phyloP scores from a whole-genome alignment of 2,797 vertebrate species.

The Coreius guichenoti region DNA sequence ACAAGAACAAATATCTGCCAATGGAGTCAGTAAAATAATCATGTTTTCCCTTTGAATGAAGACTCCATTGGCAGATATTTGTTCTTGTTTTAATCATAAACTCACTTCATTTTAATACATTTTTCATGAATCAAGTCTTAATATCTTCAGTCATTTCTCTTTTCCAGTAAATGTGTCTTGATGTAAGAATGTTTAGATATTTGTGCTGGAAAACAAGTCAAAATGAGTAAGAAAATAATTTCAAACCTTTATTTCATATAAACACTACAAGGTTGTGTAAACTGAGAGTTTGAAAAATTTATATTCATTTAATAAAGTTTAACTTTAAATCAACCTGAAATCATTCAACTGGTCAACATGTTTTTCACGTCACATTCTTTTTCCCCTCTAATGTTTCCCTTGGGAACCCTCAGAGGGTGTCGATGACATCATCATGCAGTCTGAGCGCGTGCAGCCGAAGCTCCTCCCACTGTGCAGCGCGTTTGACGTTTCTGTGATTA shows the following conservation, averaged over 20 bases:
- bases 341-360: neutral
- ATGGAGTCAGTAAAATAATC: neutral
- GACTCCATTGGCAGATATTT: no score
- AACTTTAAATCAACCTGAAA: neutral
- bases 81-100: neutral
- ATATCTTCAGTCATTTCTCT: neutral
- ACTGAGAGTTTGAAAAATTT: neutral
- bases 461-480: neutral
- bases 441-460: slow-evolving; percentile 72
- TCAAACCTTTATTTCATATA: neutral
- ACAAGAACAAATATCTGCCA: neutral
- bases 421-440: slow-evolving; percentile 66
- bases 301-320: neutral
- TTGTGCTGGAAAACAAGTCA: neutral
- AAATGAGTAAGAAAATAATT: neutral
- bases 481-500: neutral
- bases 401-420: neutral
- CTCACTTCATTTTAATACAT: neutral
- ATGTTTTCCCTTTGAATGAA: neutral
- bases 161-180: neutral
- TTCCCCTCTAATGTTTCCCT: neutral
- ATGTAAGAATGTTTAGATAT: neutral
- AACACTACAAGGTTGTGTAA: neutral
- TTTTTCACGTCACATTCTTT: neutral
- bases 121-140: neutral